Evolutionary conservation across 2,113 vertebrate genomes (phyloP), one percentile per base, ranked within the genome.

Genomic region (Hepsetus odoe): DNA sequence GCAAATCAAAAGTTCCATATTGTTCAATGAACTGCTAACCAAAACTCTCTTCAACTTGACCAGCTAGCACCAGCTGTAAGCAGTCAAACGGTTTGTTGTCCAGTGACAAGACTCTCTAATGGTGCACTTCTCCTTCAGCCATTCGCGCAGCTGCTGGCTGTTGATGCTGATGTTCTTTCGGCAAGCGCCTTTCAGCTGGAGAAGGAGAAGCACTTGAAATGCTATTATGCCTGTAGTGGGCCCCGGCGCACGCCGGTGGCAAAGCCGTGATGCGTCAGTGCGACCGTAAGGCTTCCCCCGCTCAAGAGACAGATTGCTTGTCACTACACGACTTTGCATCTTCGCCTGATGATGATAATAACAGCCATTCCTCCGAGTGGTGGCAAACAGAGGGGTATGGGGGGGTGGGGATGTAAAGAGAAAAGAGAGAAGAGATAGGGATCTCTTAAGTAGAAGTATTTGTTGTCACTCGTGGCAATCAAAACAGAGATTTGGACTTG

Each of bases 311-410:
- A 88, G 88, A 90, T 91, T 90, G 90, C 90, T 90, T 87, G 89
- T 91, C 88, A 87, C 86, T 86, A 83, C 87, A 82, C 82, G 90
- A 90, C 90, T 91, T 91, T 92, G 74, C 77, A 80, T 82, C 84
- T 86, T 84, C 35, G 22, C 58, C 88, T 91, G 91, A 90, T 90
- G 89, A 90, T 74, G 87, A 86, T 91, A 89, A 92, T 91, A 90
- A 92, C 89, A 90, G 90, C 86, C 87, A 90, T 90, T 90, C 82
- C 78, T 83, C 84, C 85, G 86, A 91, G 90, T 90, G 91, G 86
- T 80, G 18, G 87, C 80, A 84, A 89, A 86, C 86, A 86, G 84
- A 76, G 86, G 58, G 42, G 24, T 81, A 74, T 67, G 55, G 20
- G n/a, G 82, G 76, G 74, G 2, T 32, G 20, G 3, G 32, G 20